A percentile compares a stretch with the other conserved stretches of the same genome.
phyloP scores from a whole-genome alignment of 2,113 vertebrate species.

The Nycticryphes semicollaris region DNA sequence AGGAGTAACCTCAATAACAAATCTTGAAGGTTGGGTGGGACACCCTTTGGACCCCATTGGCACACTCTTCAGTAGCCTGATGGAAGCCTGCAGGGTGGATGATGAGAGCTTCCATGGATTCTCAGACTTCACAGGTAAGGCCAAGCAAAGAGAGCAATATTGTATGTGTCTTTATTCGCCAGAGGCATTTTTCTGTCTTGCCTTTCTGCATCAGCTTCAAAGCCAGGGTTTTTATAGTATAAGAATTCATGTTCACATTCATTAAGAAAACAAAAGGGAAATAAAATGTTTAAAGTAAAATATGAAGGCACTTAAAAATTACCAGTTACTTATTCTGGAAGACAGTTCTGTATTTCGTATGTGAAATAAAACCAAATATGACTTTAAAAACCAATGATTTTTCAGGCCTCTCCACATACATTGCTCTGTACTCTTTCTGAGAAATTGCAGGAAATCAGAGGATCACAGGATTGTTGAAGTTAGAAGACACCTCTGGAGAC shows the following conservation, averaged over 20 bases:
- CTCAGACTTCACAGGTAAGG: slow-evolving; percentile 84
- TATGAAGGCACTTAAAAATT: background rate
- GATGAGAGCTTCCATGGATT: slow-evolving; percentile 83
- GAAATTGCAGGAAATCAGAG: background rate
- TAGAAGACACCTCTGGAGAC: background rate
- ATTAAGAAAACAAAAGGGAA: background rate
- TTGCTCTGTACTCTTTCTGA: background rate
- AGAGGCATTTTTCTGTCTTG: background rate
- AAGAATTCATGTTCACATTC: background rate
- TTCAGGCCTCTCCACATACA: background rate
- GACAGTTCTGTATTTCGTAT: background rate
- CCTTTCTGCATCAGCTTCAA: background rate
- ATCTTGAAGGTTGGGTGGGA: slow-evolving; percentile 96
- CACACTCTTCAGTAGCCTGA: slow-evolving; percentile 91
- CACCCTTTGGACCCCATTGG: slow-evolving; percentile 95
- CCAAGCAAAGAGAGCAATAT: background rate
- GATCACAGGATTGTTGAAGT: background rate
- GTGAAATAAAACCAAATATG: background rate
- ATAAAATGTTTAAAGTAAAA: background rate
- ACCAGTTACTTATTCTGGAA: background rate
- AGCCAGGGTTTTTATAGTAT: background rate
- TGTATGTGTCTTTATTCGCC: background rate
- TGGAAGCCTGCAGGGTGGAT: slow-evolving; percentile 84
- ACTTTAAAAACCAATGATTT: too few species aligned
- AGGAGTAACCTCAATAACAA: slow-evolving; percentile 89